These are phyloP conservation scores for Pygoscelis antarcticus DNA, from an alignment of 2,113 vertebrate species.

Conservation along the genomic window DNA sequence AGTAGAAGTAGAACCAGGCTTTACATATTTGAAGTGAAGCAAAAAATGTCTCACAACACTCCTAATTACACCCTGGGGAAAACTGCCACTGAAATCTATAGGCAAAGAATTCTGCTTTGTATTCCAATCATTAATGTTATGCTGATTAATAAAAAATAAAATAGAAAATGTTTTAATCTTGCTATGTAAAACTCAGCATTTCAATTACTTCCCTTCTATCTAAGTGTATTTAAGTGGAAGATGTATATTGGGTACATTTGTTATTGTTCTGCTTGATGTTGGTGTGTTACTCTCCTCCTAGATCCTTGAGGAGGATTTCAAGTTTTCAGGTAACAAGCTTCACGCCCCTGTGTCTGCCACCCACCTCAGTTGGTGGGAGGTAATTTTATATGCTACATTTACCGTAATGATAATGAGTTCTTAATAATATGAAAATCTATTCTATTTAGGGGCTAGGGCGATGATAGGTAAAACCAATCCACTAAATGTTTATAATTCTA, in stretches of 20 bases:
- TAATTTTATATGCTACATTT: conserved; percentile 15
- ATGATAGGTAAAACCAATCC: not conserved
- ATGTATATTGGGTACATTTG: not conserved
- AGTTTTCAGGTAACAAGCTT: not conserved
- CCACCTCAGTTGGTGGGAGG: not conserved
- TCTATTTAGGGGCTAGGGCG: not conserved
- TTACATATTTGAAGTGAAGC: not conserved
- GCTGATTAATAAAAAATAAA: not conserved
- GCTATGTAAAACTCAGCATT: not conserved
- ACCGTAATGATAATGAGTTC: not conserved
- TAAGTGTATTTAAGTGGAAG: not conserved
- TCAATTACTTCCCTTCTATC: not conserved
- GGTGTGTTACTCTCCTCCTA: not conserved
- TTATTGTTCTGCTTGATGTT: not conserved
- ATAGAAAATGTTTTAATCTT: not conserved
- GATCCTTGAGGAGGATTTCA: not conserved
- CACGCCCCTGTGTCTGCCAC: not conserved
- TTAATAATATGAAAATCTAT: not conserved
- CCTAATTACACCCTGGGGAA: not conserved
- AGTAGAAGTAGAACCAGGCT: not conserved
- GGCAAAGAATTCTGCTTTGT: not conserved
- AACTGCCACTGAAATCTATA: not conserved
- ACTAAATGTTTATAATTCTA: not conserved
- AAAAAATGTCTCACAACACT: not conserved
- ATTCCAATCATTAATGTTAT: not conserved